Percentiles rank a stretch among this genome's conserved stretches.
Evolutionary conservation across 2,888 invertebrate species (phyloP).

Genomic region (Lasioglossum vierecki): DNA sequence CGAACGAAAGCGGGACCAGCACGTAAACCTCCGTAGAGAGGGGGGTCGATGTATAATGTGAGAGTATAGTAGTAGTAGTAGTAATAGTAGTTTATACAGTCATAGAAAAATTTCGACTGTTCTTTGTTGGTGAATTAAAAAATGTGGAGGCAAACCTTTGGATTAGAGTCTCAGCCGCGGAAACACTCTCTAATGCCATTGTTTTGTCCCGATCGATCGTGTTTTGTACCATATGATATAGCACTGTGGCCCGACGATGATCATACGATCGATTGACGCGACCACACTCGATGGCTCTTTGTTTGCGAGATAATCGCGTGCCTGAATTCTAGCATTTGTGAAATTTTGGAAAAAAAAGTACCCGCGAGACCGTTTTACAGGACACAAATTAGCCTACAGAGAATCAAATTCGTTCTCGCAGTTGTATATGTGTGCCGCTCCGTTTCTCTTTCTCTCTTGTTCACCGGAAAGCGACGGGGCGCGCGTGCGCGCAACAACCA

Average conservation of each 20-base stretch:
- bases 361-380: conserved; percentile 29
- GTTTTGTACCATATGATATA: conserved; percentile 72
- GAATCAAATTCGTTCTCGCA: conserved; percentile 31
- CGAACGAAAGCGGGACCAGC: conserved; percentile 49
- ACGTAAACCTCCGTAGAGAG: conserved; percentile 51
- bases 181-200: conserved; percentile 84
- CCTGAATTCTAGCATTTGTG: conserved; percentile 74
- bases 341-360: conserved; percentile 59
- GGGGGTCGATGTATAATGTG: conserved; percentile 47
- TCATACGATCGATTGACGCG: conserved; percentile 77
- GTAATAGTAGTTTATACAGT: conserved; percentile 30
- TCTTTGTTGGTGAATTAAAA: conserved; percentile 73
- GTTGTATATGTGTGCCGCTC: conserved; percentile 33
- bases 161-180: conserved; percentile 83
- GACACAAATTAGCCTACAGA: conserved; percentile 59
- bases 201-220: conserved; percentile 77
- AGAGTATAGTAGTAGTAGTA: conserved; percentile 15
- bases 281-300: conserved; percentile 73
- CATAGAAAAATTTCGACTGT: conserved; percentile 60
- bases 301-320: conserved; percentile 68
- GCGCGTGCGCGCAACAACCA: conserved; percentile 49
- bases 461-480: conserved; percentile 12
- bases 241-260: conserved; percentile 76
- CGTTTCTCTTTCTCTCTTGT: conserved; percentile 57
- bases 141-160: conserved; percentile 83